Evolutionary conservation across 2,113 vertebrate genomes (phyloP).

Genomic region (Eubucco bourcierii): DNA sequence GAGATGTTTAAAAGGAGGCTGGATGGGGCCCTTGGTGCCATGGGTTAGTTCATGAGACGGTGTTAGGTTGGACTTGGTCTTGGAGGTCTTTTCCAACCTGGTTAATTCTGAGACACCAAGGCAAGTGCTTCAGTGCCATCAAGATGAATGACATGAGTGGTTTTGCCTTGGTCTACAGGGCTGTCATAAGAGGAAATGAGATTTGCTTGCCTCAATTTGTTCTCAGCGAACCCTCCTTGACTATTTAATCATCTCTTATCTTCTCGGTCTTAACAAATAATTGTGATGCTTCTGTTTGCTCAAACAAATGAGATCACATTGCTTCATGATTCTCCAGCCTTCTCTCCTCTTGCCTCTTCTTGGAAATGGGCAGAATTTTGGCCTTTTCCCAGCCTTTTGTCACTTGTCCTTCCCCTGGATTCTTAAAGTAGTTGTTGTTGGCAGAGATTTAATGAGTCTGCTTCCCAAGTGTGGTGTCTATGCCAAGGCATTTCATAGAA

Average conservation of each 20-base stretch:
- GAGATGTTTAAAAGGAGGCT: too few species aligned
- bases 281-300: background rate
- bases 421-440: background rate
- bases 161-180: slow-evolving; percentile 1
- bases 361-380: background rate
- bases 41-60: too few species aligned
- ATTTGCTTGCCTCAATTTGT: slow-evolving; percentile 39
- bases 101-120: background rate
- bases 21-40: too few species aligned
- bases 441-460: background rate
- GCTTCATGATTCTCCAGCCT: background rate
- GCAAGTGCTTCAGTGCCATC: background rate
- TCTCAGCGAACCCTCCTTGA: slow-evolving; percentile 25
- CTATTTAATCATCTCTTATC: slow-evolving; percentile 55
- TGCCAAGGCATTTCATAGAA: background rate
- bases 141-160: slow-evolving; percentile 28
- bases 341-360: background rate
- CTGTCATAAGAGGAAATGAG: slow-evolving; percentile 54
- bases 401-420: background rate
- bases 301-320: background rate
- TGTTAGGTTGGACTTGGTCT: too few species aligned
- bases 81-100: too few species aligned
- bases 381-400: background rate
- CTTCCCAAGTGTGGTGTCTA: background rate
- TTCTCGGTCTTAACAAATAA: background rate